Conservation (phyloP, 2,888 invertebrate genomes). For the Chrysomela aeneicollis region DNA sequence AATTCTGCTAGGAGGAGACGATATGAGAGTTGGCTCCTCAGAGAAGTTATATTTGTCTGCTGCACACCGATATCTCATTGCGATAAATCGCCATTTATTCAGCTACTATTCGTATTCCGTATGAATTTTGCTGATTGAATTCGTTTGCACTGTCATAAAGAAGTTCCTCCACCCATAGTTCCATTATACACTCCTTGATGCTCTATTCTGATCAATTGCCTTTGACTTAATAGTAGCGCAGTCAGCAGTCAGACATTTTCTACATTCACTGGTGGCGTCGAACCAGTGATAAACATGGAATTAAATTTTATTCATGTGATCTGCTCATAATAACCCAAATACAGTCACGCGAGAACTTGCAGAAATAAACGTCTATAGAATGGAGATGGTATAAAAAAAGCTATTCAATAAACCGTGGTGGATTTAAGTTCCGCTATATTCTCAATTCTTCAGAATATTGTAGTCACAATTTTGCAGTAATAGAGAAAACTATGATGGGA, state of each 20-base stretch:
- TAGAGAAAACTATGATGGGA: too few relatives aligned
- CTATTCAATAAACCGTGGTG: too few relatives aligned
- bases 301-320: slow-evolving; percentile 20
- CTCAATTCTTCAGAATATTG: too few relatives aligned
- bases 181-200: slow-evolving; percentile 23
- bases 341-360: slow-evolving; percentile 13
- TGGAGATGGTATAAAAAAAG: too few relatives aligned
- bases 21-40: too few relatives aligned
- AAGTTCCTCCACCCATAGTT: not conserved
- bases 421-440: too few relatives aligned
- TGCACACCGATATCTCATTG: too few relatives aligned
- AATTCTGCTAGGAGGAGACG: too few relatives aligned
- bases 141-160: not conserved
- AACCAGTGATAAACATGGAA: slow-evolving; percentile 32
- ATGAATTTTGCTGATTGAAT: not conserved
- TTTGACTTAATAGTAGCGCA: slow-evolving; percentile 20
- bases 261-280: slow-evolving; percentile 25
- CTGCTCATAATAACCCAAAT: not conserved
- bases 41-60: too few relatives aligned
- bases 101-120: too few relatives aligned
- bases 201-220: slow-evolving; percentile 21
- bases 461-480: too few relatives aligned
- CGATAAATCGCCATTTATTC: too few relatives aligned
- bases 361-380: not conserved
- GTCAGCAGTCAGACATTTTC: slow-evolving; percentile 22